Evolutionary conservation across 35 echinoderm and acorn worm species (phyloP).

Genomic region (Hemicentrotus pulcherrimus): DNA sequence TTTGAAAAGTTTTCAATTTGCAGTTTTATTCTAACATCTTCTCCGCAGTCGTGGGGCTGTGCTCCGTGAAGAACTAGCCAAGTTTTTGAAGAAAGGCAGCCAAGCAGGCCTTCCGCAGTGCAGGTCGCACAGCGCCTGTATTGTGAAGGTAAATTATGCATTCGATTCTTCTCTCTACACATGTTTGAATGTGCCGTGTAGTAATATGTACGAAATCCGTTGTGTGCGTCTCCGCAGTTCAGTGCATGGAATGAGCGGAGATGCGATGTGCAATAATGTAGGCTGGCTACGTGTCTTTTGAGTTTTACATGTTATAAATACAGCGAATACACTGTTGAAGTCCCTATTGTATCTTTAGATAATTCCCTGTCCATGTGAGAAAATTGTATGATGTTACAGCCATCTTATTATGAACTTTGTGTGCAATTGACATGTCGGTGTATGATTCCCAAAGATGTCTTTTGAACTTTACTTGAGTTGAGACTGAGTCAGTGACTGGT

Average conservation of each 20-base stretch:
- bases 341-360: no score
- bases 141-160: slow-evolving; percentile 17
- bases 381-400: no score
- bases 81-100: not conserved
- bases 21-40: not conserved
- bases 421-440: no score
- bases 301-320: no score
- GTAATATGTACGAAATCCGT: not conserved
- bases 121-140: slow-evolving; percentile 23
- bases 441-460: no score
- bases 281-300: not conserved
- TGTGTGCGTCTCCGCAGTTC: not conserved
- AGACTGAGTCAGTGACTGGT: no score
- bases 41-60: not conserved
- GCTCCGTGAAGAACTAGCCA: not conserved
- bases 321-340: no score
- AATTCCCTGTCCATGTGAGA: no score
- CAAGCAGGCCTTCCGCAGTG: not conserved
- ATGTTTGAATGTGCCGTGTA: not conserved
- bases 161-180: not conserved
- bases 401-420: no score
- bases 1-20: slow-evolving; percentile 4
- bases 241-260: not conserved
- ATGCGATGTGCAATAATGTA: not conserved
- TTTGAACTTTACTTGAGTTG: no score